A percentile compares a stretch with the other conserved stretches of the same genome.
phyloP scores from a whole-genome alignment of 2,888 invertebrate species.

The Sinhomidia bicolor region DNA sequence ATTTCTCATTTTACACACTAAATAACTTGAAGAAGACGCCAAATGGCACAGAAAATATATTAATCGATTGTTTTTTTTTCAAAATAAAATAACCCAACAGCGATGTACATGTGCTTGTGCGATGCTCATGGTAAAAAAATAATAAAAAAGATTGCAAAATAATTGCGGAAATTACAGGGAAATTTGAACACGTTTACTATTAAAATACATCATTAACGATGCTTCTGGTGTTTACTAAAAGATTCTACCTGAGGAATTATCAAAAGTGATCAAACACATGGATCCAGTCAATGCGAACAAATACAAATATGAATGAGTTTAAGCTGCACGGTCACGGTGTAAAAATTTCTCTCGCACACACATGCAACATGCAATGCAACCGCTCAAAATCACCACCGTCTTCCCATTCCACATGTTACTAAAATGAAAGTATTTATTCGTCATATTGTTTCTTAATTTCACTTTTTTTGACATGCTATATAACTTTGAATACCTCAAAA shows the following conservation, averaged over 20 bases:
- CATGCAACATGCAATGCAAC: not conserved
- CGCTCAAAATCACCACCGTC: not conserved
- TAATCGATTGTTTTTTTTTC: not conserved
- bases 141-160: slow-evolving; percentile 31
- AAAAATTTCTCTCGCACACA: not conserved
- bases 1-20: not conserved
- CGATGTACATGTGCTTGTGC: not conserved
- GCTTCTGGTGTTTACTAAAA: slow-evolving; percentile 65
- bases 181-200: slow-evolving; percentile 52
- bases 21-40: not conserved
- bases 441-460: slow-evolving; percentile 7
- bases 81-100: not conserved
- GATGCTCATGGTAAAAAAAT: not conserved
- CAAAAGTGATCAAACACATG: not conserved
- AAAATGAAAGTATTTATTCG: not conserved
- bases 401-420: not conserved
- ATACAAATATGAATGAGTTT: not conserved
- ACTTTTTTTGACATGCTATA: slow-evolving; percentile 37
- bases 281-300: not conserved
- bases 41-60: slow-evolving; percentile 4
- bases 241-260: not conserved
- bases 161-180: slow-evolving; percentile 66
- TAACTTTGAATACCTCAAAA: slow-evolving; percentile 25
- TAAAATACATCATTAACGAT: slow-evolving; percentile 23
- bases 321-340: not conserved